Conservation (phyloP, 35 echinoderm and acorn worm genomes). For the Holothuria glaberrima region DNA sequence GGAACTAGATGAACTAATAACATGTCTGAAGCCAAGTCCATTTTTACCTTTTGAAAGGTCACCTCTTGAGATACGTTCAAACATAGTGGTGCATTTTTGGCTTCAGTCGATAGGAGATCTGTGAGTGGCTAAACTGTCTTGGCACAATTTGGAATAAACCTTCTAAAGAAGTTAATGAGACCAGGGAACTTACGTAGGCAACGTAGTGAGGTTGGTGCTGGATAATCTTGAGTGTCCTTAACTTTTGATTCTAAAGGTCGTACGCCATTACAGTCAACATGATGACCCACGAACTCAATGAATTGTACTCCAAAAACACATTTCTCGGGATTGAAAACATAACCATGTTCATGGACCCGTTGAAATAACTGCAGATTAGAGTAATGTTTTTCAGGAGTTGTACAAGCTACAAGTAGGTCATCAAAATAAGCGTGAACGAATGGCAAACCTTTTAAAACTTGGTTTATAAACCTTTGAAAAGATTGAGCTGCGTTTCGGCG, state of each 20-base stretch:
- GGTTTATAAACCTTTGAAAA: slow-evolving; percentile 71
- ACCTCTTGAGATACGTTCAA: too few species aligned
- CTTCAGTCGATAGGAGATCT: slow-evolving; percentile 19
- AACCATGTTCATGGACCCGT: slow-evolving; percentile 48
- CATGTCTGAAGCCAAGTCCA: slow-evolving; percentile 28
- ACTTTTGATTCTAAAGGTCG: slow-evolving; percentile 21
- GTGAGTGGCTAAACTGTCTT: slow-evolving; percentile 41
- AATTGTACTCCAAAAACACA: slow-evolving; percentile 41
- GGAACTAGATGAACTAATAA: slow-evolving; percentile 50
- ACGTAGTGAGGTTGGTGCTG: slow-evolving; percentile 21
- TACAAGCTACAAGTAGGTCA: slow-evolving; percentile 63
- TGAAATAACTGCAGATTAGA: slow-evolving; percentile 40
- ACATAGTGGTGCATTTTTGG: not conserved
- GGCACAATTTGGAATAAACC: slow-evolving; percentile 61
- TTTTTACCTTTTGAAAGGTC: slow-evolving; percentile 33
- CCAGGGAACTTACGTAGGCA: slow-evolving; percentile 62
- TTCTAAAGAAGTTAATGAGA: slow-evolving; percentile 69
- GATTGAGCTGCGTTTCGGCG: slow-evolving; percentile 56
- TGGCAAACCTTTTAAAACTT: slow-evolving; percentile 44
- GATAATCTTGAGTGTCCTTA: slow-evolving; percentile 52
- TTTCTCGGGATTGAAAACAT: slow-evolving; percentile 59
- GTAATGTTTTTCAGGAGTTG: slow-evolving; percentile 28
- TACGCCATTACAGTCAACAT: slow-evolving; percentile 19
- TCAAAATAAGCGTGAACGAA: slow-evolving; percentile 72
- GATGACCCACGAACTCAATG: slow-evolving; percentile 49